Conservation (phyloP, 2,113 vertebrate species). For the Microtus pennsylvanicus region DNA sequence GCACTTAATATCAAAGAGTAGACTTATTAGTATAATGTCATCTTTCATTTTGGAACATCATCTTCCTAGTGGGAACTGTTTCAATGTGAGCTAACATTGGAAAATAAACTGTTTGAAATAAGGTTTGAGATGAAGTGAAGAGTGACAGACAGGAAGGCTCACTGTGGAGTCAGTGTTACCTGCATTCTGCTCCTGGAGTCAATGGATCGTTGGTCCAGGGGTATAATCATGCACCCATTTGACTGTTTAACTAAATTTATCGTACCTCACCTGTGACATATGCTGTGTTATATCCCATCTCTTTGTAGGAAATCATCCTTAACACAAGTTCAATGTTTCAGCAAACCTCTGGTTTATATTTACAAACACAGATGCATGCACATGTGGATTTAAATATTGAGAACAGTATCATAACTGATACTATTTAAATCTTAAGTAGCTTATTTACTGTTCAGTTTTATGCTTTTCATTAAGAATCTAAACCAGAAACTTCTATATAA, state of each 20-base stretch:
- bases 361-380: background rate
- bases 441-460: background rate
- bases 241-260: background rate
- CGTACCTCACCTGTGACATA: background rate
- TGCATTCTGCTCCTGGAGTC: background rate
- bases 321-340: background rate
- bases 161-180: background rate
- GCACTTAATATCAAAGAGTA: slow-evolving; percentile 11
- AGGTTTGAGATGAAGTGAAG: slow-evolving; percentile 4
- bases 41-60: slow-evolving; percentile 27
- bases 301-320: slow-evolving; percentile 2
- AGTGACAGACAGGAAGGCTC: background rate
- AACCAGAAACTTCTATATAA: background rate
- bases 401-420: background rate
- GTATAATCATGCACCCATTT: background rate
- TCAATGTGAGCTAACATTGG: background rate
- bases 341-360: background rate
- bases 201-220: background rate
- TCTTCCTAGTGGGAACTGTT: background rate
- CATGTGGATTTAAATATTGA: background rate
- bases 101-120: slow-evolving; percentile 39
- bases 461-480: background rate
- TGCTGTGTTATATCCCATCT: background rate
- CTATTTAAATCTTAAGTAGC: background rate
- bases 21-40: slow-evolving; percentile 5